phyloP scores from a whole-genome alignment of 2,888 invertebrate genomes.

The Adineta ricciae region DNA sequence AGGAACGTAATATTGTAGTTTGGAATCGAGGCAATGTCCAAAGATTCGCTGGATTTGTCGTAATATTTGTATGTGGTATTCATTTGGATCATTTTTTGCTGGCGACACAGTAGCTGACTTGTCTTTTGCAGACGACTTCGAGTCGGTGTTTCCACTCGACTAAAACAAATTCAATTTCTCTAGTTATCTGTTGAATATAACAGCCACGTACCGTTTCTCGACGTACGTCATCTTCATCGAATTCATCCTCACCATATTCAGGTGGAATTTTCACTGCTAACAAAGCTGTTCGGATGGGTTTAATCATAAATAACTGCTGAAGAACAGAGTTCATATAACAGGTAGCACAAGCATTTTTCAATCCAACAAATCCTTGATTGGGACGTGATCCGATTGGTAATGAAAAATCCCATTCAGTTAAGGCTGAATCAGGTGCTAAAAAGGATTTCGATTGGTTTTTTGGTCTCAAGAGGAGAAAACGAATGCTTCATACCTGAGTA shows the following conservation, averaged over 20 bases:
- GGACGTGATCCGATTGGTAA: slow-evolving; percentile 67
- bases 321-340: slow-evolving; percentile 98
- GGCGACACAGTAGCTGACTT: neutral
- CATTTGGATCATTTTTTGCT: slow-evolving; percentile 11
- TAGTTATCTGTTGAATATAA: neutral
- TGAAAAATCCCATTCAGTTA: slow-evolving; percentile 91
- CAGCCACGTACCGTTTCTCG: neutral
- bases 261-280: slow-evolving; percentile 52
- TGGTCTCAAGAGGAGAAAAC: too few relatives aligned
- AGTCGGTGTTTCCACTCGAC: neutral
- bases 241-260: slow-evolving; percentile 14
- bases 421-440: slow-evolving; percentile 61
- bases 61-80: slow-evolving; percentile 47
- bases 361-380: slow-evolving; percentile 78
- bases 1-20: slow-evolving; percentile 92
- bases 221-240: slow-evolving; percentile 22
- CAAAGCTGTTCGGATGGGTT: slow-evolving; percentile 68
- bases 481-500: too few relatives aligned
- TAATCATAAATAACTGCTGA: slow-evolving; percentile 63
- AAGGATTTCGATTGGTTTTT: too few relatives aligned
- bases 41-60: slow-evolving; percentile 95
- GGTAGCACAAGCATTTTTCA: slow-evolving; percentile 95
- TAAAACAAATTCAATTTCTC: neutral
- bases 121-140: neutral
- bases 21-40: slow-evolving; percentile 85